Evolutionary conservation across 2,797 vertebrate genomes (phyloP).

Genomic region (Gadopsis marmoratus): DNA sequence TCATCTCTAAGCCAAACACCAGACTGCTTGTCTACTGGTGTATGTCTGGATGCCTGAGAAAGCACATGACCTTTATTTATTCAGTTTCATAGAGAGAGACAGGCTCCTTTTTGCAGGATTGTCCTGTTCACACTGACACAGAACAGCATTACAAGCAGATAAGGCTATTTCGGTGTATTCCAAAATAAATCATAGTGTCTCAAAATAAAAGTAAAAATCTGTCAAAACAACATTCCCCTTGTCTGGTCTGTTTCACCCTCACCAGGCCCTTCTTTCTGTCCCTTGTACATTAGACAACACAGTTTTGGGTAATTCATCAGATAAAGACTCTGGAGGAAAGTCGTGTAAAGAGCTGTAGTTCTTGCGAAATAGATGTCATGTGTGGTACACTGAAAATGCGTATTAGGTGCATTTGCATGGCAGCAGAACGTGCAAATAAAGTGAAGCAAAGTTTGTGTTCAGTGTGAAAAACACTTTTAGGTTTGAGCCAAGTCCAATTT

Average conservation of each 20-base stretch:
- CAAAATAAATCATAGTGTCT: background rate
- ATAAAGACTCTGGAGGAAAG: background rate
- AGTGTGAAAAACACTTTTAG: background rate
- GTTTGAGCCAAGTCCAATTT: background rate
- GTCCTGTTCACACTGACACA: slow-evolving; percentile 7
- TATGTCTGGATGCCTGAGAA: slow-evolving; percentile 21
- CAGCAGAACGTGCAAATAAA: background rate
- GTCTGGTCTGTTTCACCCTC: background rate
- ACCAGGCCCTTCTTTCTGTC: background rate
- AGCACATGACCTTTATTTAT: slow-evolving; percentile 27
- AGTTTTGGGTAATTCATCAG: background rate
- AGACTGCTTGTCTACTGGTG: slow-evolving; percentile 17
- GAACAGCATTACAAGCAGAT: background rate
- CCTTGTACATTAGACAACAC: background rate
- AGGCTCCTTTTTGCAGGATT: background rate
- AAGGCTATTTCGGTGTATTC: background rate
- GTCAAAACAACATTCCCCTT: background rate
- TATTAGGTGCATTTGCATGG: background rate
- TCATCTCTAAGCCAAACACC: background rate
- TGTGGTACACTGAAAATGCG: no score
- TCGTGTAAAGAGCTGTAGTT: background rate
- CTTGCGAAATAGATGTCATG: background rate
- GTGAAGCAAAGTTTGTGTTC: background rate
- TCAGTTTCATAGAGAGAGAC: slow-evolving; percentile 6
- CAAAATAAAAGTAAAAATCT: background rate